phyloP scores from a whole-genome alignment of 2,113 vertebrate genomes.

The Phoenicopterus ruber region DNA sequence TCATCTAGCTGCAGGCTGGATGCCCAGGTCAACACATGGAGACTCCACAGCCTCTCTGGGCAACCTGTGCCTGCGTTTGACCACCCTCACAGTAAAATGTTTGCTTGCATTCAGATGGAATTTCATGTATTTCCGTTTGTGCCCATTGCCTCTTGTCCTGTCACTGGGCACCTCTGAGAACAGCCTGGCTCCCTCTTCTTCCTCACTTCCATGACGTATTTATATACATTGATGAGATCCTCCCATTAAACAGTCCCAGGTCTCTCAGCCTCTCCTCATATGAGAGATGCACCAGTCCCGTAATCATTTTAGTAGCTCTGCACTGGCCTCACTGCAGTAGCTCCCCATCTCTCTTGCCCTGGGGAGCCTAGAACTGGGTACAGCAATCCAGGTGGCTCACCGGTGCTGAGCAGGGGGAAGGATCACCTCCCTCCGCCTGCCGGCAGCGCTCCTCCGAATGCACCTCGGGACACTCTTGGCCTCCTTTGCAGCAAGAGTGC shows the following conservation, averaged over 20 bases:
- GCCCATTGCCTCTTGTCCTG: neutral
- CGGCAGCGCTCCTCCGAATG: neutral
- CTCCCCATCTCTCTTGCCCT: neutral
- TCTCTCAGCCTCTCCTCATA: neutral
- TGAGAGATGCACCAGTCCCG: neutral
- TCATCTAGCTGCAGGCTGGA: neutral
- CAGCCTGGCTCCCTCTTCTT: neutral
- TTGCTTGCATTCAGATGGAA: neutral
- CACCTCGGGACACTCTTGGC: neutral
- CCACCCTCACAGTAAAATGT: neutral
- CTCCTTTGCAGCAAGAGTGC: neutral
- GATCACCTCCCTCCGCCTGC: neutral
- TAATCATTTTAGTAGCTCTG: neutral
- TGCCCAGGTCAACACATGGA: neutral
- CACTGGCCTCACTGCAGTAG: neutral
- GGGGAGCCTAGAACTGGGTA: neutral
- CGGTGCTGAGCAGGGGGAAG: neutral
- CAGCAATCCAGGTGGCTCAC: neutral
- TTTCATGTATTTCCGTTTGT: neutral
- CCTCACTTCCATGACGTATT: neutral
- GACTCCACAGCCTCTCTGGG: neutral
- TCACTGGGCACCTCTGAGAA: neutral
- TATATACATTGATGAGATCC: neutral
- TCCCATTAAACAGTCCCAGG: neutral
- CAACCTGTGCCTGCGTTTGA: neutral